These are phyloP conservation scores for Drosophila kanapiae DNA, from an alignment of 1,140 invertebrate species.

Conservation along the genomic window DNA sequence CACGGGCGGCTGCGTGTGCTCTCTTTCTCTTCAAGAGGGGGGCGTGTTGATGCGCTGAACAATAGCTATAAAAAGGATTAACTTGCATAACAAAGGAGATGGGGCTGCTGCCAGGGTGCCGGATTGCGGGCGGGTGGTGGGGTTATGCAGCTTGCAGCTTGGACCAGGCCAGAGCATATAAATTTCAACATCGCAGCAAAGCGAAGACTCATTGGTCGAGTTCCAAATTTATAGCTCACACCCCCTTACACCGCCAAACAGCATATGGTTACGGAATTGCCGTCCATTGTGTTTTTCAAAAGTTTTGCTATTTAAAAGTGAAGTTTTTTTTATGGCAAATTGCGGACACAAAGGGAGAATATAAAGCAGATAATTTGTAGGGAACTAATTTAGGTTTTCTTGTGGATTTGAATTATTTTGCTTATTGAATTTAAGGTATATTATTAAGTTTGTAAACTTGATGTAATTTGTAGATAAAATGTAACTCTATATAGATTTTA, in stretches of 20 bases:
- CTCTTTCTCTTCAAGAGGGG: constrained; percentile 19
- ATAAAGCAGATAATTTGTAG: not conserved
- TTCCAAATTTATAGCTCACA: constrained; percentile 47
- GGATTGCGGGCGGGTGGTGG: not conserved
- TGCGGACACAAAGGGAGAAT: not conserved
- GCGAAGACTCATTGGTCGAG: constrained; percentile 40
- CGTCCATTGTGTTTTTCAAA: constrained; percentile 28
- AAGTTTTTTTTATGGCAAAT: not conserved
- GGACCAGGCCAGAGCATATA: constrained; percentile 35
- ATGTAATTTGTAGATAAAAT: too few relatives aligned
- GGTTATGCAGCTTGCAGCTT: constrained; percentile 4
- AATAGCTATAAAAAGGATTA: constrained; percentile 82
- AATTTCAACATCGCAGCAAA: constrained; percentile 35
- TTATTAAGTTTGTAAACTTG: too few relatives aligned
- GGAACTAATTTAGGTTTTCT: not conserved
- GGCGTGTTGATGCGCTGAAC: constrained; percentile 78
- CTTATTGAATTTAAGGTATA: not conserved
- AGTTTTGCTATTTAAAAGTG: constrained; percentile 6
- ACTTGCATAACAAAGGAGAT: constrained; percentile 77
- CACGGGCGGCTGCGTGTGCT: constrained; percentile 36
- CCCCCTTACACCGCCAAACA: constrained; percentile 6
- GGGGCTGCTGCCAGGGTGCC: constrained; percentile 7
- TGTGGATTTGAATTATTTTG: not conserved
- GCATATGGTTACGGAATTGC: constrained; percentile 29
- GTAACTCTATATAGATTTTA: too few relatives aligned